Evolutionary conservation across 2,797 vertebrate species (phyloP).

Genomic region (Onychomys leucogaster): DNA sequence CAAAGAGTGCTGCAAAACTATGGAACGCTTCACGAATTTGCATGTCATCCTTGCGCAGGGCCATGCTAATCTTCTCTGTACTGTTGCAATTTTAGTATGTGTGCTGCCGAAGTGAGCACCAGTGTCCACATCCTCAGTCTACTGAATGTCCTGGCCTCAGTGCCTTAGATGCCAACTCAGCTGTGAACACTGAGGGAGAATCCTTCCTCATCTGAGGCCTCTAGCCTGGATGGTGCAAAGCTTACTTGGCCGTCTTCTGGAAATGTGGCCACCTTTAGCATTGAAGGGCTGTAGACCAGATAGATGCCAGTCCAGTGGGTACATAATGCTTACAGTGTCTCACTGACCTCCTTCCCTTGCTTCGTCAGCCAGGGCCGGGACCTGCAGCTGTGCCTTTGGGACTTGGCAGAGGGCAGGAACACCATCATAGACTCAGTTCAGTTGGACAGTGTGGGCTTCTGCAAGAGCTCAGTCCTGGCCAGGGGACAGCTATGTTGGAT

Average conservation of each 20-base stretch:
- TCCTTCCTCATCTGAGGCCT: neutral
- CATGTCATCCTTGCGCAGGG: no score
- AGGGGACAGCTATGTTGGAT: conserved; percentile 85
- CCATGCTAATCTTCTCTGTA: no score
- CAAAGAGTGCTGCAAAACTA: no score
- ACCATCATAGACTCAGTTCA: conserved; percentile 88
- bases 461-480: conserved; percentile 91
- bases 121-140: neutral
- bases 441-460: conserved; percentile 94
- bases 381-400: conserved; percentile 93
- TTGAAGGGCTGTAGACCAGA: neutral
- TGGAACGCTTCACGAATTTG: no score
- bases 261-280: neutral
- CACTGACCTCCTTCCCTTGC: neutral
- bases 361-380: conserved; percentile 94
- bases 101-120: no score
- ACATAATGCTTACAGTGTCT: neutral
- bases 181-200: neutral
- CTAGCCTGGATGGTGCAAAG: neutral
- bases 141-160: neutral
- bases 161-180: accelerated
- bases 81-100: no score
- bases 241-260: neutral
- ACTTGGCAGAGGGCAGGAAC: conserved; percentile 92
- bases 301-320: neutral